Base-by-base conservation (phyloP, 2,113 vertebrate genomes). In the Dendrocopos noguchii region DNA sequence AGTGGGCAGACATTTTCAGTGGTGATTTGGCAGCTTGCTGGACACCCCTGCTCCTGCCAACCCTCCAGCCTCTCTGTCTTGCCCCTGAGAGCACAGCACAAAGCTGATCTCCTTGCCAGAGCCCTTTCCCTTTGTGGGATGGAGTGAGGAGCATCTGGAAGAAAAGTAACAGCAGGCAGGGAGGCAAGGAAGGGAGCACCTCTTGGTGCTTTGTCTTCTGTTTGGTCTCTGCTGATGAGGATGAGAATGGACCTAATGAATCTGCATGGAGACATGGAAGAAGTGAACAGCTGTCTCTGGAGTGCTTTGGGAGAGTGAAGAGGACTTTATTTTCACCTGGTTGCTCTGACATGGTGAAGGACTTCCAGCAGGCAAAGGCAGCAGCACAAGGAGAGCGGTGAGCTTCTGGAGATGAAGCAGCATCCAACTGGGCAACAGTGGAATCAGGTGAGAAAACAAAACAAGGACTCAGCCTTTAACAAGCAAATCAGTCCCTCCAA, bases 171-270 rank as follows among this genome's bases (percentile, higher is more conserved):
- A 81, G 75, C 20, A 75, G 73, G 89, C 64, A 66, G 76, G 59
- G 65, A 53, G 78, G 87, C 77, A 91, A 67, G 0, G 0, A 11
- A 59, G 63, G 80, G 77, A 84, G 87, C 17, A 11, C 66, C 79
- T 59, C 93, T 91, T 91, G 46, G 52, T 21, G 67, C 44, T 84
- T 95, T 92, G 90, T 81, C 91, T 91, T 71, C 44, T 82, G 77
- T 83, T 94, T 94, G 75, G 94, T 56, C 84, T 65, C 61, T 91
- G 63, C 95, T 84, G 68, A 57, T 59, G 78, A 87, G 94, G 78
- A 64, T 89, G 84, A 94, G 87, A 94, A 95, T 50, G 78, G 87
- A 76, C 25, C 14, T 73, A 59, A 94, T 82, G 87, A 76, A 92
- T 91, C 80, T 61, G 53, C 65, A 70, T 53, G 53, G 83, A 74